Percentiles rank a stretch among this genome's conserved stretches.
Conservation (phyloP, 23 tunicate species). For the Trididemnum clinides region DNA sequence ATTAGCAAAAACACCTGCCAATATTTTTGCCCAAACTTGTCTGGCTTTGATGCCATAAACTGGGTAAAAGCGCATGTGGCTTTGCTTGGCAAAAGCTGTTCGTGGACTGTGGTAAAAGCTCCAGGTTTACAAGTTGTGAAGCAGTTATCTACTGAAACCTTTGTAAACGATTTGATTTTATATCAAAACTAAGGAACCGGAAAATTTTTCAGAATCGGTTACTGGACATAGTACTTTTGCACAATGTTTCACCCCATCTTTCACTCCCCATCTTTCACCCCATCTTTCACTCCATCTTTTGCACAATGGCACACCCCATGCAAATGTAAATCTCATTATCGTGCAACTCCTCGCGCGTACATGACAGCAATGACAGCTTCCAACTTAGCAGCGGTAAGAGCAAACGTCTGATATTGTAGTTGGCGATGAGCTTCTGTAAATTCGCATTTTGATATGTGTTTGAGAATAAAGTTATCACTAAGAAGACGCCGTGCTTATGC, state of each 20-base stretch:
- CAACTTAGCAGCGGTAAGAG: neutral
- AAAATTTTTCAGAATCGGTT: conserved; percentile 1
- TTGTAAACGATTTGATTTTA: conserved; percentile 12
- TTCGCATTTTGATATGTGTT: neutral
- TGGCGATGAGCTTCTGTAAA: conserved; percentile 17
- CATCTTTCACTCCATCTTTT: neutral
- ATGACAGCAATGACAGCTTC: neutral
- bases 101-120: neutral
- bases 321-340: neutral
- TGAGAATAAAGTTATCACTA: conserved; percentile 5
- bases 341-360: neutral
- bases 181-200: conserved; percentile 1
- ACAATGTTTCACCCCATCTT: neutral
- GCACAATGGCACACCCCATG: neutral
- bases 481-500: neutral
- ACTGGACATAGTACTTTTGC: neutral
- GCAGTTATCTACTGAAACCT: neutral
- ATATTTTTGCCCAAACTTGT: no score
- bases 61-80: no score
- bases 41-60: no score
- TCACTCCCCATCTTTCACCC: neutral
- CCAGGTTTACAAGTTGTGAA: conserved; percentile 1
- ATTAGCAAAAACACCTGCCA: no score
- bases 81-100: neutral
- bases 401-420: conserved; percentile 9